Conservation (phyloP, 2,797 vertebrate genomes). For the Scyliorhinus canicula region DNA sequence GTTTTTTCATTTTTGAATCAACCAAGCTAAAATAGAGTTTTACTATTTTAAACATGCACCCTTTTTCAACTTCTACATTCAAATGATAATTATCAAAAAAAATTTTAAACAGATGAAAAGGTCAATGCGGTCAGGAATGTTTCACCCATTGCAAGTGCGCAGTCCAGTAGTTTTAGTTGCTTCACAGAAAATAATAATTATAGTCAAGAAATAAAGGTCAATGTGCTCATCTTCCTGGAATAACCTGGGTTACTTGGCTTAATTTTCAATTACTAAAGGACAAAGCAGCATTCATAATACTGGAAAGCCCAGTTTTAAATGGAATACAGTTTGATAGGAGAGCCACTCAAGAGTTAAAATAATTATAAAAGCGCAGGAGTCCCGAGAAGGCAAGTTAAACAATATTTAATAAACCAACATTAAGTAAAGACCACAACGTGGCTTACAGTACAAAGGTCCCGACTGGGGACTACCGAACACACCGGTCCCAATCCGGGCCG, state of each 20-base stretch:
- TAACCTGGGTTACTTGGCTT: neutral
- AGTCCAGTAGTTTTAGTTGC: neutral
- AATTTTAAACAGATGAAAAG: neutral
- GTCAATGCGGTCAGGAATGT: neutral
- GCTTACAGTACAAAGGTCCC: too few species aligned
- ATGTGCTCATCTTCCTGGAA: neutral
- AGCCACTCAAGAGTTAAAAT: neutral
- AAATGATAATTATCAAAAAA: neutral
- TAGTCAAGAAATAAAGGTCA: neutral
- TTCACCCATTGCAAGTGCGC: neutral
- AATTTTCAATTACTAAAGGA: neutral
- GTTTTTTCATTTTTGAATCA: neutral
- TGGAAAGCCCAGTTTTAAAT: neutral
- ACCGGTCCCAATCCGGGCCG: too few species aligned
- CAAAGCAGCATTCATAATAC: neutral
- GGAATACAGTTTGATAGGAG: neutral
- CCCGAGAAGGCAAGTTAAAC: too few species aligned
- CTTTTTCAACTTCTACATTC: neutral
- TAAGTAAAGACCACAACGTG: too few species aligned
- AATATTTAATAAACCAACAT: too few species aligned
- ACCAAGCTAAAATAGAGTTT: neutral
- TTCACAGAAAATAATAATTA: neutral
- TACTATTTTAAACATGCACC: neutral
- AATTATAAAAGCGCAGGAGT: too few species aligned
- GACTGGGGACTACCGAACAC: too few species aligned